phyloP scores from a whole-genome alignment of 2,888 invertebrate genomes.

The Stenodema calcarata region DNA sequence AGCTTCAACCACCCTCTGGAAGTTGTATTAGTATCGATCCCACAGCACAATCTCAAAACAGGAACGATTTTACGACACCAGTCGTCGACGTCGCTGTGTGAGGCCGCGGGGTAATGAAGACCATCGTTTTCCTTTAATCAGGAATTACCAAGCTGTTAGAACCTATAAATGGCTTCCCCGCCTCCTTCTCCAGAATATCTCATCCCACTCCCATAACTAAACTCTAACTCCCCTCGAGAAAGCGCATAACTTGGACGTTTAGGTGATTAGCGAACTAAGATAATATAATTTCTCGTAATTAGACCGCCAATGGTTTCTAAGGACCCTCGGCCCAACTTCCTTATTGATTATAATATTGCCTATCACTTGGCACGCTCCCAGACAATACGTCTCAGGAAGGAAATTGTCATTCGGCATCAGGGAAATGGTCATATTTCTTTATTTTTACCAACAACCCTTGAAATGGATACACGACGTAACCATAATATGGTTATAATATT shows the following conservation, averaged over 20 bases:
- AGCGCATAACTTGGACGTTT: not conserved
- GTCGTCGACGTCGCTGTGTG: not conserved
- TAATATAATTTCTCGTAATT: conserved; percentile 4
- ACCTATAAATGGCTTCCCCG: not conserved
- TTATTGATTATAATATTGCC: not conserved
- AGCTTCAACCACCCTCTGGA: not conserved
- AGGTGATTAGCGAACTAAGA: conserved; percentile 7
- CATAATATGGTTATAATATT: no score
- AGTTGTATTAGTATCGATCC: not conserved
- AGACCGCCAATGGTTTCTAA: not conserved
- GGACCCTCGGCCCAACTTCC: not conserved
- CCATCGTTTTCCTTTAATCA: not conserved
- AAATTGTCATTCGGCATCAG: no score
- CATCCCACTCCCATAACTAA: not conserved
- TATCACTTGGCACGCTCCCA: not conserved
- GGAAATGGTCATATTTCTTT: no score
- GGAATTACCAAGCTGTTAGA: not conserved
- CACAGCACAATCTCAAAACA: not conserved
- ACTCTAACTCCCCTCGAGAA: not conserved
- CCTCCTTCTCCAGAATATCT: not conserved
- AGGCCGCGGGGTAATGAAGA: not conserved
- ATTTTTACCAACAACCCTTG: no score
- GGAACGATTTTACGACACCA: not conserved
- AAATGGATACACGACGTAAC: no score
- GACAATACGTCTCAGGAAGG: no score